Percentiles rank a stretch among this genome's conserved stretches.
Evolutionary conservation across 2,888 invertebrate species (phyloP).

Genomic region (Drosophila pegasa): DNA sequence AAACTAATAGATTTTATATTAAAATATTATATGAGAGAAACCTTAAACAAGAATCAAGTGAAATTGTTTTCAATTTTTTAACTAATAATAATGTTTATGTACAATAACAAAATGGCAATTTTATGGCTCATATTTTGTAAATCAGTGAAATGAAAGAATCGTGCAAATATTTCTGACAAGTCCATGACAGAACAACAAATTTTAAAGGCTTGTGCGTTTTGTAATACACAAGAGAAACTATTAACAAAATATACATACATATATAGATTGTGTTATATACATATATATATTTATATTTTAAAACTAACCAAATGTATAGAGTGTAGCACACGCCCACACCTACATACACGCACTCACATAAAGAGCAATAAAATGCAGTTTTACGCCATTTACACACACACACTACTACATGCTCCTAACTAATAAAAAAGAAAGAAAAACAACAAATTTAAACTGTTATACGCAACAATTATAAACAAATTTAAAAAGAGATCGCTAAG

Average conservation of each 20-base stretch:
- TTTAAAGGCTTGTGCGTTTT: slow-evolving; percentile 73
- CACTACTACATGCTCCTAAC: slow-evolving; percentile 23
- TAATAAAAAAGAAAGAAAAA: not conserved
- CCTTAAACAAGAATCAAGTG: slow-evolving; percentile 33
- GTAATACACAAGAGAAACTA: slow-evolving; percentile 49
- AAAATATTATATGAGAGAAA: slow-evolving; percentile 32
- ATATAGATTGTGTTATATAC: slow-evolving; percentile 33
- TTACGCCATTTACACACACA: slow-evolving; percentile 49
- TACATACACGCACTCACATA: slow-evolving; percentile 19
- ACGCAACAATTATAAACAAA: slow-evolving; percentile 51
- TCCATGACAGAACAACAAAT: slow-evolving; percentile 47
- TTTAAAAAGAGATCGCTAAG: slow-evolving; percentile 16
- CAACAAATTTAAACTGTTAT: slow-evolving; percentile 53
- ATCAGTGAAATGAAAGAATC: slow-evolving; percentile 35
- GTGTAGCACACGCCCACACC: slow-evolving; percentile 24
- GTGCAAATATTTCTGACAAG: slow-evolving; percentile 46
- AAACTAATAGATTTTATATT: slow-evolving; percentile 63
- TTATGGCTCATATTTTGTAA: slow-evolving; percentile 65
- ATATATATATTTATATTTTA: slow-evolving; percentile 30
- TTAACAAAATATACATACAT: slow-evolving; percentile 27
- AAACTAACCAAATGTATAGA: slow-evolving; percentile 53
- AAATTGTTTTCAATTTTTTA: slow-evolving; percentile 76
- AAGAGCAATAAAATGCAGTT: slow-evolving; percentile 50
- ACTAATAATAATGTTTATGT: slow-evolving; percentile 52
- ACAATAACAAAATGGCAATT: slow-evolving; percentile 21